Evolutionary conservation across 2,888 invertebrate genomes (phyloP).

Genomic region (Euclidia mi): DNA sequence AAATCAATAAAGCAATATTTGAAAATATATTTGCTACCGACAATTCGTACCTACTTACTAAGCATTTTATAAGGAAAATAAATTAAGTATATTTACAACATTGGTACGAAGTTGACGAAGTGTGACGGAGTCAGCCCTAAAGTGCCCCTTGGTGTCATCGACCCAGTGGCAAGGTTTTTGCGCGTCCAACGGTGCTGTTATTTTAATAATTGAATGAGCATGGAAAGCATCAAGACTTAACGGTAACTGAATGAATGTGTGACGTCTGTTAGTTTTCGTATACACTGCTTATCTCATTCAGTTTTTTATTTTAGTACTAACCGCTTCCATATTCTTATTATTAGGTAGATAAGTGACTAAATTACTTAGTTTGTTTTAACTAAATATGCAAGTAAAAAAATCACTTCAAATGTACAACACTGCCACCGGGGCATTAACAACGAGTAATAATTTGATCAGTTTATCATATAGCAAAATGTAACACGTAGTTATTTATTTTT

Average conservation of each 20-base stretch:
- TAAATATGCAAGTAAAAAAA: neutral
- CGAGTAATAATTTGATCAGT: slow-evolving; percentile 44
- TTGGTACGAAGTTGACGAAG: slow-evolving; percentile 72
- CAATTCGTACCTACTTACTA: slow-evolving; percentile 33
- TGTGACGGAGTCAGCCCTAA: slow-evolving; percentile 85
- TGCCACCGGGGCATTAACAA: slow-evolving; percentile 11
- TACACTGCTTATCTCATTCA: slow-evolving; percentile 33
- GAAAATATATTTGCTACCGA: slow-evolving; percentile 22
- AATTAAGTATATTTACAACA: slow-evolving; percentile 64
- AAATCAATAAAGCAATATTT: slow-evolving; percentile 26
- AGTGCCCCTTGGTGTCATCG: slow-evolving; percentile 87
- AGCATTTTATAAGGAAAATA: slow-evolving; percentile 59
- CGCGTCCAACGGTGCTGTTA: slow-evolving; percentile 84
- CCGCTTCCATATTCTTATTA: slow-evolving; percentile 3
- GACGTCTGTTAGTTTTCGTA: slow-evolving; percentile 50
- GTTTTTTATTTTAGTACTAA: slow-evolving; percentile 10
- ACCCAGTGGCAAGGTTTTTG: slow-evolving; percentile 86
- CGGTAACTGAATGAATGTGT: slow-evolving; percentile 68
- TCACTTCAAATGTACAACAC: too few relatives aligned
- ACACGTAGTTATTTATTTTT: slow-evolving; percentile 59
- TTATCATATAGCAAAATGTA: slow-evolving; percentile 36
- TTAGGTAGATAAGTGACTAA: slow-evolving; percentile 3
- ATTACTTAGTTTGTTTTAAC: slow-evolving; percentile 11
- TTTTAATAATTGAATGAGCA: slow-evolving; percentile 87
- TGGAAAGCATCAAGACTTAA: slow-evolving; percentile 78